These are phyloP conservation scores for Bilobella aurantiaca DNA, from an alignment of 1,140 invertebrate species.

Conservation along the genomic window DNA sequence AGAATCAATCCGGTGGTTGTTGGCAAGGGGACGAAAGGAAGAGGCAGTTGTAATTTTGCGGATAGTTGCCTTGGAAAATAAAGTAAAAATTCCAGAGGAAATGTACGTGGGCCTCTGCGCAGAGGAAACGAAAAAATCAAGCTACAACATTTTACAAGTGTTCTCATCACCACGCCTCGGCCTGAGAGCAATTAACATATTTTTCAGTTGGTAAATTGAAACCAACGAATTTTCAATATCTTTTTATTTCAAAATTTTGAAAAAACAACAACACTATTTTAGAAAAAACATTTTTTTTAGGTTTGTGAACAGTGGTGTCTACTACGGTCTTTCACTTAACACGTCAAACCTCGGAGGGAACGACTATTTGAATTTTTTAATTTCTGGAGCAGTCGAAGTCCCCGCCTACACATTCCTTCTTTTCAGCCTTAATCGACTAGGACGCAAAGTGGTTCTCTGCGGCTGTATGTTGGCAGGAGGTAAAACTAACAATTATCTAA, in stretches of 20 bases:
- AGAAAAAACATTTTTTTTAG: slow-evolving; percentile 73
- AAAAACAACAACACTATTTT: slow-evolving; percentile 48
- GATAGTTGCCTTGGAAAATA: slow-evolving; percentile 57
- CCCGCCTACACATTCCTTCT: slow-evolving; percentile 23
- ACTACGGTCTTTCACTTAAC: slow-evolving; percentile 72
- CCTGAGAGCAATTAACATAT: slow-evolving; percentile 58
- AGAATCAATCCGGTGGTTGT: slow-evolving; percentile 68
- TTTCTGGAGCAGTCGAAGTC: slow-evolving; percentile 61
- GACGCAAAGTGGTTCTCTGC: slow-evolving; percentile 56
- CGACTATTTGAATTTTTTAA: slow-evolving; percentile 62
- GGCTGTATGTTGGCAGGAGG: slow-evolving; percentile 57
- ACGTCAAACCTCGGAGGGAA: slow-evolving; percentile 63
- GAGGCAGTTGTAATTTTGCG: slow-evolving; percentile 59
- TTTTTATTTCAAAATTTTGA: slow-evolving; percentile 51
- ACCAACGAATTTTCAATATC: no score
- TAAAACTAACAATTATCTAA: no score
- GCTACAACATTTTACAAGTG: slow-evolving; percentile 37
- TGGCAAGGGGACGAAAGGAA: slow-evolving; percentile 59
- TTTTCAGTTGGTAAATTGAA: slow-evolving; percentile 50
- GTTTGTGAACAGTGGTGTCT: slow-evolving; percentile 64
- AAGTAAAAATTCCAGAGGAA: slow-evolving; percentile 48
- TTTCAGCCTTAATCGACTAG: slow-evolving; percentile 36
- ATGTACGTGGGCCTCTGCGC: slow-evolving; percentile 46
- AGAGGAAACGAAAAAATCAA: slow-evolving; percentile 9
- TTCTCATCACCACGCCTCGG: slow-evolving; percentile 60